These are phyloP conservation scores for Pelodytes ibericus DNA, from an alignment of 2,797 vertebrate species.

Conservation along the genomic window DNA sequence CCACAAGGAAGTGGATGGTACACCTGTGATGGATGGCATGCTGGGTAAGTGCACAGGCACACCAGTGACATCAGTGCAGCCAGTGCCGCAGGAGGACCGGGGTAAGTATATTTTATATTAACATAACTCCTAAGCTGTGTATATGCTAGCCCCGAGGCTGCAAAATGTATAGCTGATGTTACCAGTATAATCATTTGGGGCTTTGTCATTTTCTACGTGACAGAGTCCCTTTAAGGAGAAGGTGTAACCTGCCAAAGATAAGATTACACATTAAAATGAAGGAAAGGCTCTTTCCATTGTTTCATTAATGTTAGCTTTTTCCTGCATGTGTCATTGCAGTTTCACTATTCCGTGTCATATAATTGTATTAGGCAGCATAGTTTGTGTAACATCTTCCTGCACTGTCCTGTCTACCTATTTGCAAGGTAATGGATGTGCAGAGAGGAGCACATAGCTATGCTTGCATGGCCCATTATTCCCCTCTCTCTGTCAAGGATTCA, in stretches of 20 bases:
- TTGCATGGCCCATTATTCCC: constrained; percentile 51
- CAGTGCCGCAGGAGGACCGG: too few species aligned
- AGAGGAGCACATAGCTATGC: constrained; percentile 14
- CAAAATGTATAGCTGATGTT: too few species aligned
- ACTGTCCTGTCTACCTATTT: constrained; percentile 4
- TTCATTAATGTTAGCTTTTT: constrained; percentile 1
- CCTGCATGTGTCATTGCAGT: constrained; percentile 4
- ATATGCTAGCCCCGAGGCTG: too few species aligned
- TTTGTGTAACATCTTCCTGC: constrained; percentile 16
- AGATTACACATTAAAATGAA: not conserved
- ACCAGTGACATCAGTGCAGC: too few species aligned
- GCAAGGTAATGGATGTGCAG: constrained; percentile 28
- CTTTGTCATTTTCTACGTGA: too few species aligned
- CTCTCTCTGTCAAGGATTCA: constrained; percentile 30
- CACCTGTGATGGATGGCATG: too few species aligned
- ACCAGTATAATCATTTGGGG: too few species aligned
- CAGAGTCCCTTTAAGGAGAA: not conserved
- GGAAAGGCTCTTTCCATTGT: not conserved
- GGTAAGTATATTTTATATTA: too few species aligned
- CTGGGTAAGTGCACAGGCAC: too few species aligned
- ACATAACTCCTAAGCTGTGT: too few species aligned
- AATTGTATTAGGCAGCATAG: constrained; percentile 23
- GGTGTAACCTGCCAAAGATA: not conserved
- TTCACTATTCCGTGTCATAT: constrained; percentile 12
- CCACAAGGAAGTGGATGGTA: too few species aligned